Evolutionary conservation across 1,140 invertebrate species (phyloP).

Genomic region (Yoshiicerus persimilis): DNA sequence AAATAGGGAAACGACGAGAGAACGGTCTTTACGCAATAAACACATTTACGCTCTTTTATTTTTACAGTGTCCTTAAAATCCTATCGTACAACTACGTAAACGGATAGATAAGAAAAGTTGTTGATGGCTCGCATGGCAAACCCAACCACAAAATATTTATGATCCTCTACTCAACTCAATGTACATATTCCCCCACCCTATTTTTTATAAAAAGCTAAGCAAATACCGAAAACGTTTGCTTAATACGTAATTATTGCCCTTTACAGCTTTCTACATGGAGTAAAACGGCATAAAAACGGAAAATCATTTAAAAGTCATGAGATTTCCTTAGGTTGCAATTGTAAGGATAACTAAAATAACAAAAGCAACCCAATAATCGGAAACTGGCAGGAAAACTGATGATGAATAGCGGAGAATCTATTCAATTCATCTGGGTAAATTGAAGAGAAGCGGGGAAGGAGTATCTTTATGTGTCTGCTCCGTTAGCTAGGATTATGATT

Average conservation of each 20-base stretch:
- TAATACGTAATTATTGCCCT: neutral
- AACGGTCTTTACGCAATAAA: constrained; percentile 2
- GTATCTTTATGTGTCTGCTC: neutral
- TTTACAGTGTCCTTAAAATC: neutral
- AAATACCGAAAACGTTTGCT: neutral
- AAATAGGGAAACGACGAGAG: neutral
- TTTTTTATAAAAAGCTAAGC: neutral
- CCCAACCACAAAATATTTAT: constrained; percentile 18
- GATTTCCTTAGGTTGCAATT: neutral
- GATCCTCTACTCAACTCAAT: neutral
- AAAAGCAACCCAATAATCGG: neutral
- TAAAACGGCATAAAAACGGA: neutral
- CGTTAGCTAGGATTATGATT: neutral
- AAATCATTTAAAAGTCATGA: neutral
- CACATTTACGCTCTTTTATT: constrained; percentile 3
- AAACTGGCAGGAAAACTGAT: neutral
- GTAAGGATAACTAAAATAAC: neutral
- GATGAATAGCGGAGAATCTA: neutral
- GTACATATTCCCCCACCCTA: neutral
- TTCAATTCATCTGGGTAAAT: neutral
- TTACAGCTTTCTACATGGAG: neutral
- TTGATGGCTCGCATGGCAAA: neutral
- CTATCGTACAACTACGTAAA: neutral
- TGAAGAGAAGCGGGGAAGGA: neutral
- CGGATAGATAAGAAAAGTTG: constrained; percentile 4